These are phyloP conservation scores for Gymnarchus niloticus DNA, from an alignment of 2,113 vertebrate genomes.

Conservation along the genomic window DNA sequence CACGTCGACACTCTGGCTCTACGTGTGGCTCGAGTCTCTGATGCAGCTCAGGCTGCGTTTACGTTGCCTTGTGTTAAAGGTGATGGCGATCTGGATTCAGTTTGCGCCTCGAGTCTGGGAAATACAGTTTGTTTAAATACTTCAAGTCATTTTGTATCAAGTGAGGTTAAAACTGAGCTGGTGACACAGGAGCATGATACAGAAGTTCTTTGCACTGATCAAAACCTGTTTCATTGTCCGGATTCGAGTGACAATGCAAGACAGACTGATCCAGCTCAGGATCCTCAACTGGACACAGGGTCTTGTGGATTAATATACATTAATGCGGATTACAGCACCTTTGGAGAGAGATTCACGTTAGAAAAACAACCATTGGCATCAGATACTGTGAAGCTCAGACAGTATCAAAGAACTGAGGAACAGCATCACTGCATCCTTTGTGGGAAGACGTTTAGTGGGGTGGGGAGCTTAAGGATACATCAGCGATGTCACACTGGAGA, in stretches of 20 bases:
- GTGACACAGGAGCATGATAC: conserved; percentile 9
- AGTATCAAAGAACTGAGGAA: not conserved
- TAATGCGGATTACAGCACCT: conserved; percentile 27
- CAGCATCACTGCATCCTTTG: conserved; percentile 24
- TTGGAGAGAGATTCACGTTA: conserved; percentile 33
- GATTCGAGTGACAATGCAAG: conserved; percentile 44
- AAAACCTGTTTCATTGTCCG: conserved; percentile 28
- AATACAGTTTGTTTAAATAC: not conserved
- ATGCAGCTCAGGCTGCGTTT: not conserved
- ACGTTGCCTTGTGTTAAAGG: not conserved
- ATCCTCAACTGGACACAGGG: not conserved
- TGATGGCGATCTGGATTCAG: conserved; percentile 7
- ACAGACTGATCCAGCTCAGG: conserved; percentile 16
- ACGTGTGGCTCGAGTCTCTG: not conserved
- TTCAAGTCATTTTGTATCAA: not conserved
- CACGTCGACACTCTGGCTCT: not conserved
- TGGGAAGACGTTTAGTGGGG: conserved; percentile 25
- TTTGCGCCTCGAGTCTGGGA: not conserved
- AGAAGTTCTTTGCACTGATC: not conserved
- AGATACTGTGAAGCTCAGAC: conserved; percentile 28
- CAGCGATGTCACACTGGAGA: conserved; percentile 24
- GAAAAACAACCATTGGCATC: conserved; percentile 31
- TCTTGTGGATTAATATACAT: conserved; percentile 30
- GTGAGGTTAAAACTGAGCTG: conserved; percentile 28
- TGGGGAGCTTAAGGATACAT: conserved; percentile 29